Base-by-base conservation (phyloP, 2,888 invertebrate genomes). In the Chrysolina haemoptera region DNA sequence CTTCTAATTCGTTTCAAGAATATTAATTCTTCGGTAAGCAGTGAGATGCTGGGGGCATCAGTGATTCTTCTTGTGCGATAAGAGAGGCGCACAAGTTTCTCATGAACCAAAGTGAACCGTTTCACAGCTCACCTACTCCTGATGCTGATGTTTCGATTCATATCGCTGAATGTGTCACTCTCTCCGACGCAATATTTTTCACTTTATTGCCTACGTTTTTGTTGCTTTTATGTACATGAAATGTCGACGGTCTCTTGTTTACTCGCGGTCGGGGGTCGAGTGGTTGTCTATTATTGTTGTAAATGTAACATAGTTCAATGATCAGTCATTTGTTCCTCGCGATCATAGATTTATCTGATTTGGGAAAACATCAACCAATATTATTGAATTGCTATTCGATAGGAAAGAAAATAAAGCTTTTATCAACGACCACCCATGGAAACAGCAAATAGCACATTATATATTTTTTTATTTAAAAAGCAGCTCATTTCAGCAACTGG, bases 91-190 rank as follows among this genome's bases (percentile, higher is more conserved):
- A 82, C 83, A 83, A 81, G 81, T 81, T 84, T 85, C 84, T 84
- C 85, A 84, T 84, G 84, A 82, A 83, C 82, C 79, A 82, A 83
- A 82, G 83, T 83, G 81, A 80, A 82, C 81, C 82, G 81, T 84
- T 85, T 85, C 84, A 84, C 84, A 84, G 83, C 85, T 83, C 82
- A 82, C 82, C 81, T 83, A 81, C 71, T 70, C 82, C 81, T 82
- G 81, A 84, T 81, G 74, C 82, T 76, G 82, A 83, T 80, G 76
- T 82, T 78, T 82, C 82, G 85, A 84, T 85, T 80, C 75, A 78
- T 84, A 85, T 85, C 85, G 76, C 77, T 76, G 78, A 75, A 77
- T 78, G 77, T 80, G 83, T 83, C 82, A 83, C 75, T 79, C 76
- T 75, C 72, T 73, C 75, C 78, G 77, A 77, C 77, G 78, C 78